phyloP scores from a whole-genome alignment of 2,888 invertebrate genomes.

The Panzeria rudis region DNA sequence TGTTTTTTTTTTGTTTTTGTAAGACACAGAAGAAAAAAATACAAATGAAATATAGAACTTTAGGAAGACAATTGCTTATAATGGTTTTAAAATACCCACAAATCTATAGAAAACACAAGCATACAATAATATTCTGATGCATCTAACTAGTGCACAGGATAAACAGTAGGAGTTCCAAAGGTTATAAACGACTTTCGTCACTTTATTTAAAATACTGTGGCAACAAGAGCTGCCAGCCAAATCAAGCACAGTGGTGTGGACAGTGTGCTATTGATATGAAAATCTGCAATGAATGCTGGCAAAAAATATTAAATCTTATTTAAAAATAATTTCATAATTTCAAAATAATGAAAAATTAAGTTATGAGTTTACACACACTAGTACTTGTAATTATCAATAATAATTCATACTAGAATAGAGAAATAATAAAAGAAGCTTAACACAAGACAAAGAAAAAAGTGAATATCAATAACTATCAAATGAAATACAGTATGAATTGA shows the following conservation, averaged over 20 bases:
- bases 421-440: too few species aligned
- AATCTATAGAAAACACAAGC: constrained; percentile 28
- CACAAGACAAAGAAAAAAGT: too few species aligned
- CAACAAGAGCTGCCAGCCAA: constrained; percentile 24
- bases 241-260: background rate
- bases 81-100: constrained; percentile 67
- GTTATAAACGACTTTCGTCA: constrained; percentile 68
- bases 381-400: too few species aligned
- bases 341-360: too few species aligned
- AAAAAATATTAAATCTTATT: too few species aligned
- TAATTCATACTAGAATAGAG: too few species aligned
- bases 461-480: too few species aligned
- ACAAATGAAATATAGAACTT: constrained; percentile 54
- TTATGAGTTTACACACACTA: too few species aligned
- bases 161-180: constrained; percentile 64
- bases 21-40: constrained; percentile 63
- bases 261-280: background rate
- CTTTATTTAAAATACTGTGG: constrained; percentile 60
- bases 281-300: too few species aligned
- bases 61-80: constrained; percentile 70
- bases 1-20: constrained; percentile 67
- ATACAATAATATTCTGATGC: constrained; percentile 16
- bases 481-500: too few species aligned
- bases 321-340: too few species aligned
- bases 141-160: background rate